Percentiles rank a stretch among this genome's conserved stretches.
phyloP scores from a whole-genome alignment of 1,140 invertebrate species.

The Drosophila repleta region DNA sequence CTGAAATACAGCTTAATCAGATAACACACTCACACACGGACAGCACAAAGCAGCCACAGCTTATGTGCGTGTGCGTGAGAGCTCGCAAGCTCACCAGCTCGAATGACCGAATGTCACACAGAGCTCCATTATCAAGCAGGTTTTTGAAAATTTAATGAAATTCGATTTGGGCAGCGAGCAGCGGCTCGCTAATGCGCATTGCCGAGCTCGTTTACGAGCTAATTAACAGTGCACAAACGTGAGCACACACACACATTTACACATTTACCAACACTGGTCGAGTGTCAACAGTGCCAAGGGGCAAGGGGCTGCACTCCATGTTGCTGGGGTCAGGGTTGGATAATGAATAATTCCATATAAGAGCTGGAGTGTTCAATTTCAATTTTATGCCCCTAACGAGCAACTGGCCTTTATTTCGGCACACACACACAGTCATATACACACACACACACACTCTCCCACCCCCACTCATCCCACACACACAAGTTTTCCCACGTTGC shows the following conservation, averaged over 20 bases:
- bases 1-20: slow-evolving; percentile 58
- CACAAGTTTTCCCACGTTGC: slow-evolving; percentile 19
- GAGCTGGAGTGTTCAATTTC: slow-evolving; percentile 26
- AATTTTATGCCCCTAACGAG: slow-evolving; percentile 4
- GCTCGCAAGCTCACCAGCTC: slow-evolving; percentile 8
- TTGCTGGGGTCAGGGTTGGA: not conserved
- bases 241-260: not conserved
- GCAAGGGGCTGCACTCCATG: too few relatives aligned
- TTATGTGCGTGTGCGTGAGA: not conserved
- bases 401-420: not conserved
- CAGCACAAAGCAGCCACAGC: slow-evolving; percentile 49
- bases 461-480: too few relatives aligned
- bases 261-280: slow-evolving; percentile 4
- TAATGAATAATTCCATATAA: slow-evolving; percentile 5
- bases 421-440: too few relatives aligned
- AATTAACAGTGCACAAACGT: slow-evolving; percentile 40
- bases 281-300: not conserved
- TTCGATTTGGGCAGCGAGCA: slow-evolving; percentile 48
- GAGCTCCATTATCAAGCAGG: not conserved
- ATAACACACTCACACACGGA: slow-evolving; percentile 7
- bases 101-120: slow-evolving; percentile 28
- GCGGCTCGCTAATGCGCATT: slow-evolving; percentile 32
- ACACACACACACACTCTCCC: too few relatives aligned
- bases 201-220: slow-evolving; percentile 42
- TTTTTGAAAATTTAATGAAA: slow-evolving; percentile 66